Evolutionary conservation across 2,797 vertebrate species (phyloP).

Genomic region (Crypturellus tataupa): DNA sequence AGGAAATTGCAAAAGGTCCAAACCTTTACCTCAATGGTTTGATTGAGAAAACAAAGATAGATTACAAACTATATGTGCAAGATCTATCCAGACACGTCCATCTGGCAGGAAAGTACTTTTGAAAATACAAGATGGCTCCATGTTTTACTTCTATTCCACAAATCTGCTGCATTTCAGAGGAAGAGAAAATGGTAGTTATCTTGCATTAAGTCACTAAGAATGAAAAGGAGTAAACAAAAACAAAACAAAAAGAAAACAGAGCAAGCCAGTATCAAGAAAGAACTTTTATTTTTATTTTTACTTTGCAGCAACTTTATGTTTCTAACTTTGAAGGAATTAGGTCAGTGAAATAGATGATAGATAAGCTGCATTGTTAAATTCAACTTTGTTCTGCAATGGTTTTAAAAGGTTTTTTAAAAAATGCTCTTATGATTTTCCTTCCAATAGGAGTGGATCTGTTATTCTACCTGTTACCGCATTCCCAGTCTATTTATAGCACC

Average conservation of each 20-base stretch:
- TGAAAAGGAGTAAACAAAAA: not conserved
- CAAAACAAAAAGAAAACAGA: rapidly evolving
- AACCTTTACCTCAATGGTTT: rapidly evolving
- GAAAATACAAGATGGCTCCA: not conserved
- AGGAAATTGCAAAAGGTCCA: not conserved
- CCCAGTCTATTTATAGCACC: not conserved
- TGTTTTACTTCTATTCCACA: not conserved
- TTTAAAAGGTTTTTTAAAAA: not conserved
- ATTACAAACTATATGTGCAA: not conserved
- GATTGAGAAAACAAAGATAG: not conserved
- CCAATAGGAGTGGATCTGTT: not conserved
- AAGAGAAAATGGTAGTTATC: not conserved
- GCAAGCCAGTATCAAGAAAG: not conserved
- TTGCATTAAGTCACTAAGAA: not conserved
- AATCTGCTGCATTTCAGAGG: not conserved
- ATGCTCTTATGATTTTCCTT: not conserved
- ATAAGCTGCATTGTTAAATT: not conserved
- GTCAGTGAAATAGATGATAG: not conserved
- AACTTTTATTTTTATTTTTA: not conserved
- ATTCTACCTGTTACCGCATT: constrained; percentile 6
- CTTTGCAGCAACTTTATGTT: not conserved
- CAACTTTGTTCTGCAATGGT: not conserved
- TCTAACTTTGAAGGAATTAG: not conserved
- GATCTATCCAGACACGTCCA: not conserved
- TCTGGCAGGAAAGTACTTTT: not conserved